Evolutionary conservation across 2,888 invertebrate species (phyloP), one percentile per base, ranked within the genome.

Genomic region (Brenthis ino): DNA sequence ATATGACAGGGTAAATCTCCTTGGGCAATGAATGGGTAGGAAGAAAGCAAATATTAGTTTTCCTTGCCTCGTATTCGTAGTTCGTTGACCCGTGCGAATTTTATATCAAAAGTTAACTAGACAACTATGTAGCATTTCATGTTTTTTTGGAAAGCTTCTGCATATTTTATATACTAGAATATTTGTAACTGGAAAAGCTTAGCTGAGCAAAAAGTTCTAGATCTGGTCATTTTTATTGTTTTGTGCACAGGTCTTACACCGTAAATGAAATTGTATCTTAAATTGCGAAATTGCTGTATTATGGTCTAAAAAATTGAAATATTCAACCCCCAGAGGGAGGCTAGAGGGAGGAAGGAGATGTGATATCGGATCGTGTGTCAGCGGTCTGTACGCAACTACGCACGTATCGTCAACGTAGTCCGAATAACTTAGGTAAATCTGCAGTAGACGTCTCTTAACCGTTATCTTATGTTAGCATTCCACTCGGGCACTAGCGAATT

Each of bases 351-450:
- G 57, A 54, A 55, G 67, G 57, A 53, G 64, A 57, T 54, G 72
- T 74, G 77, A 78, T 78, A 82, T 82, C 73, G 76, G 77, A 81
- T 82, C 80, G 80, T 79, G 80, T 77, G 76, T 78, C 73, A 77
- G 76, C 76, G 56, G 13, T 50, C 50, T 54, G 79, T 83, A 79
- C 80, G 16, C 16, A 16, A 16, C 16, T 16, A 16, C 16, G 85
- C 86, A 88, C 84, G 84, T 79, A 80, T 81, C 73, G 77, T 79
- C 79, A 84, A 88, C 85, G 85, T 83, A 85, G 81, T 82, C 84
- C 84, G 87, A 91, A 90, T 89, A 89, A 85, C 89, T 90, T 87
- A 89, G 85, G 84, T 86, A 89, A 89, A 89, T 87, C 87, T 82
- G 80, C 80, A 81, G 81, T 82, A 89, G 88, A 88, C 85, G 78